These are phyloP conservation scores for Micromussa lordhowensis DNA, from an alignment of 92 coral and sea anemone genomes.

Conservation along the genomic window DNA sequence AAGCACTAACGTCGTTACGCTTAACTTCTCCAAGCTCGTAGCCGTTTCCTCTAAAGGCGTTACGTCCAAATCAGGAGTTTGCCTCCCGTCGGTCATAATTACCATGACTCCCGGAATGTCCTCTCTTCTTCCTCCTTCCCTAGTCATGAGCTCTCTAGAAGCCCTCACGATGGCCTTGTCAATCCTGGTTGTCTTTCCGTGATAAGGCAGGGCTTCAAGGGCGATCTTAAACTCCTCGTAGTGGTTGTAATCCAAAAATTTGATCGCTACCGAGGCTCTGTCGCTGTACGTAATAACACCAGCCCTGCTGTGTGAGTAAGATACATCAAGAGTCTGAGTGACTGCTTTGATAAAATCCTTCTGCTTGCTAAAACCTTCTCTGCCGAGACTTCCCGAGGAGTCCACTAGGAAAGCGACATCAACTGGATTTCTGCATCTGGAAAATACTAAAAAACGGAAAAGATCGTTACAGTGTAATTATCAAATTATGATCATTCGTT, in stretches of 20 bases:
- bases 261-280: slow-evolving; percentile 66
- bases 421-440: slow-evolving; percentile 53
- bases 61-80: slow-evolving; percentile 45
- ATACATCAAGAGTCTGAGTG: slow-evolving; percentile 56
- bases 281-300: slow-evolving; percentile 81
- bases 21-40: slow-evolving; percentile 25
- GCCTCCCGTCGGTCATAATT: slow-evolving; percentile 60
- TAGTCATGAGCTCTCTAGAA: slow-evolving; percentile 64
- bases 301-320: slow-evolving; percentile 53
- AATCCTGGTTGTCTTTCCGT: slow-evolving; percentile 59
- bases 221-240: slow-evolving; percentile 41
- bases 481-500: neutral
- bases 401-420: slow-evolving; percentile 78
- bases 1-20: slow-evolving; percentile 60
- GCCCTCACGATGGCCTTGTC: slow-evolving; percentile 68
- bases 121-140: slow-evolving; percentile 49
- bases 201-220: slow-evolving; percentile 54
- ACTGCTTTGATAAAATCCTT: slow-evolving; percentile 68
- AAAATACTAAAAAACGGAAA: slow-evolving; percentile 17
- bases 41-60: slow-evolving; percentile 42
- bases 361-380: slow-evolving; percentile 43
- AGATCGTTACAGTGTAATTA: neutral
- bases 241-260: slow-evolving; percentile 55
- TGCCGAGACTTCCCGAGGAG: slow-evolving; percentile 69
- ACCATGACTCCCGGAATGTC: slow-evolving; percentile 59